Conservation (phyloP, 2,113 vertebrate species). For the Candoia aspera region DNA sequence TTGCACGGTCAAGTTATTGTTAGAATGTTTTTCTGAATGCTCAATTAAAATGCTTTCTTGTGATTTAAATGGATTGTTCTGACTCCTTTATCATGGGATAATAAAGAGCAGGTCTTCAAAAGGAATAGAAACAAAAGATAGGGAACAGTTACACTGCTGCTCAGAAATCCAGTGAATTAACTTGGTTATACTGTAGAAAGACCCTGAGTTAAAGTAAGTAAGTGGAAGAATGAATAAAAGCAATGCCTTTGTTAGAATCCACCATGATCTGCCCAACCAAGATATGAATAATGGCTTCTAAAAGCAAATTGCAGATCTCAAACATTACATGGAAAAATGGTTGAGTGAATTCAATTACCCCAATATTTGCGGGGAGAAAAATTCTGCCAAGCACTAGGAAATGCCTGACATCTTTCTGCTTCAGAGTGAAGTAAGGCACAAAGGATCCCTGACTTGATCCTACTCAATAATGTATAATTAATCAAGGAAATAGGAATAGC, state of each 20-base stretch:
- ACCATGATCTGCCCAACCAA: background rate
- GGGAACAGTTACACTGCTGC: background rate
- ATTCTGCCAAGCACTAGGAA: background rate
- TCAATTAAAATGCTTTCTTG: background rate
- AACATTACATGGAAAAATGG: background rate
- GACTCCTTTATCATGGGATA: background rate
- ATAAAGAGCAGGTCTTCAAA: background rate
- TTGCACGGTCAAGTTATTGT: background rate
- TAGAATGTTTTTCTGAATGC: background rate
- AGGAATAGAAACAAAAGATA: background rate
- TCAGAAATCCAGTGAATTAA: background rate
- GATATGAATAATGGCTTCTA: background rate
- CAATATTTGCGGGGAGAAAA: background rate
- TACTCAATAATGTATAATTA: background rate
- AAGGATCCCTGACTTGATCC: background rate
- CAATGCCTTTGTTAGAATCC: background rate
- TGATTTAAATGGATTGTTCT: background rate
- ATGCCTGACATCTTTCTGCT: background rate
- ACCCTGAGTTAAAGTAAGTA: background rate
- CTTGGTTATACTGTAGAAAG: background rate
- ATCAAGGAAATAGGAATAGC: background rate
- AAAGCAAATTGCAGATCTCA: background rate
- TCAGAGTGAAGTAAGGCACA: background rate
- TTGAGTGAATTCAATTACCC: background rate
- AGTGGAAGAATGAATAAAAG: background rate